Percentiles rank a stretch among this genome's conserved stretches.
Evolutionary conservation across 2,113 vertebrate species (phyloP).

Genomic region (Brachirus orientalis): DNA sequence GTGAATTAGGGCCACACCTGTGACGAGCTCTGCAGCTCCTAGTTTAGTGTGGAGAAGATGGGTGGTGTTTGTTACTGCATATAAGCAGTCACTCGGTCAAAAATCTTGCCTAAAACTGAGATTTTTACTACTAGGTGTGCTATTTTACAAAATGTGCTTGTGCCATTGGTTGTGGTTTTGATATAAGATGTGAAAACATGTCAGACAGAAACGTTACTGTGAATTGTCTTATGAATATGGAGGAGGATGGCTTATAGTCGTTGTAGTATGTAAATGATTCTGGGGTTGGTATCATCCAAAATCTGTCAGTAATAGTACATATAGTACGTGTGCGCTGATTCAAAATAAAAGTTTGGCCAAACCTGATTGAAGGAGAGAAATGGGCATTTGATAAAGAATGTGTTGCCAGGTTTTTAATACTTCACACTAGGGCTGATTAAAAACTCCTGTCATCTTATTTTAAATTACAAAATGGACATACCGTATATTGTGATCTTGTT

Average conservation of each 20-base stretch:
- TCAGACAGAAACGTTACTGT: conserved; percentile 27
- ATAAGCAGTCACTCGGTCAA: conserved; percentile 4
- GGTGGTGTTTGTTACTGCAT: background rate
- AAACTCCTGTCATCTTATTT: too few relatives aligned
- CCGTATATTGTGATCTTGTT: background rate
- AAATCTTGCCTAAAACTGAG: conserved; percentile 24
- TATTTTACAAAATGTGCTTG: conserved; percentile 36
- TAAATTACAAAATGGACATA: background rate
- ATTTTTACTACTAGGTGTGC: conserved; percentile 27
- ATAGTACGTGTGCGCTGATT: background rate
- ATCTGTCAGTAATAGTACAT: background rate
- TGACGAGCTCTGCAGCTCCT: conserved; percentile 7
- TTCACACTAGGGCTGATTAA: too few relatives aligned
- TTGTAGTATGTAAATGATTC: conserved; percentile 13
- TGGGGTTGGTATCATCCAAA: conserved; percentile 27
- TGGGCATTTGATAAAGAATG: too few relatives aligned
- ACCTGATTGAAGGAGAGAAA: too few relatives aligned
- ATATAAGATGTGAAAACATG: conserved; percentile 41
- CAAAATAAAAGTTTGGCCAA: background rate
- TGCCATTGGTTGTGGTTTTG: conserved; percentile 52
- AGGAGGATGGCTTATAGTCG: conserved; percentile 11
- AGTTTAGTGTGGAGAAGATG: background rate
- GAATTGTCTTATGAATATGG: conserved; percentile 28
- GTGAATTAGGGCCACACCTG: conserved; percentile 31
- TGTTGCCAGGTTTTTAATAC: background rate